Conservation (phyloP, 2,113 vertebrate species). For the Solea solea region DNA sequence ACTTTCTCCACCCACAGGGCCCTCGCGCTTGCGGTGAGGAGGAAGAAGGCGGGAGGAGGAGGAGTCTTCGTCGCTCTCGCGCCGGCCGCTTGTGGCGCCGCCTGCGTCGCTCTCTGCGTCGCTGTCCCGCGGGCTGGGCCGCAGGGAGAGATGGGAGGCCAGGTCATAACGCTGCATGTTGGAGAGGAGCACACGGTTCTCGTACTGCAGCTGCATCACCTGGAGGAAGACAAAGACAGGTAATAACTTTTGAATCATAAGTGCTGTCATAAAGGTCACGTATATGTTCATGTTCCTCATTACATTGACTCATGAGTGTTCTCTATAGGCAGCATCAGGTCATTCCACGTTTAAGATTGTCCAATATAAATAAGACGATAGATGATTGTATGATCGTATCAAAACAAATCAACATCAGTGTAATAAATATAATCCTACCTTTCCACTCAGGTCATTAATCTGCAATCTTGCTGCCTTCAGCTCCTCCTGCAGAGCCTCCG, state of each 20-base stretch:
- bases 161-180: slow-evolving; percentile 97
- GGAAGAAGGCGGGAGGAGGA: slow-evolving; percentile 87
- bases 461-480: slow-evolving; percentile 93
- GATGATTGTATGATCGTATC: background rate
- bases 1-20: slow-evolving; percentile 94
- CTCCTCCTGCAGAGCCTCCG: slow-evolving; percentile 92
- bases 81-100: slow-evolving; percentile 83
- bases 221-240: slow-evolving; percentile 21
- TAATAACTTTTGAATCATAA: background rate
- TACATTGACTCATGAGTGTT: no score
- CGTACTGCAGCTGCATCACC: slow-evolving; percentile 98
- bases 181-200: slow-evolving; percentile 95
- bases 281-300: no score
- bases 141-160: slow-evolving; percentile 90
- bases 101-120: slow-evolving; percentile 90
- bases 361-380: no score
- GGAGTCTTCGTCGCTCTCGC: slow-evolving; percentile 91
- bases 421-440: slow-evolving; percentile 66
- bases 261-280: no score
- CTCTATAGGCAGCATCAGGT: background rate
- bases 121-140: slow-evolving; percentile 90
- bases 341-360: no score
- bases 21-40: slow-evolving; percentile 94
- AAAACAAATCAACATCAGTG: background rate
- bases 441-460: slow-evolving; percentile 96